Percentiles rank a stretch among this genome's conserved stretches.
phyloP scores from a whole-genome alignment of 2,113 vertebrate species.

The Tor tambroides region DNA sequence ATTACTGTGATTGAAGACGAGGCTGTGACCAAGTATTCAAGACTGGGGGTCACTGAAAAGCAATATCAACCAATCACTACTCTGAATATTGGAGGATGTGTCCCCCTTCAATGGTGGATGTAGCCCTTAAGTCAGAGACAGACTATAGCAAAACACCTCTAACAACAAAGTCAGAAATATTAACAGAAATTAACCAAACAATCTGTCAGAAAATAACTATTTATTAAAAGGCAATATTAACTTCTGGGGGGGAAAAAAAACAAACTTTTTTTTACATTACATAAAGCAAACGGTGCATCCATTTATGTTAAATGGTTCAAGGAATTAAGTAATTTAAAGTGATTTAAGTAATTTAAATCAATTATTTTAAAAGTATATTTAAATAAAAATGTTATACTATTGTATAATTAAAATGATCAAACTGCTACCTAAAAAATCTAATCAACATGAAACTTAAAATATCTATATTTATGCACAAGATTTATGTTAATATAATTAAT shows the following conservation, averaged over 20 bases:
- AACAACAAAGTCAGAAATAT: background rate
- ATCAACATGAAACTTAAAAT: background rate
- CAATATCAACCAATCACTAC: background rate
- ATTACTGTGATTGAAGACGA: background rate
- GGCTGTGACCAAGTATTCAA: background rate
- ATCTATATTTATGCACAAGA: background rate
- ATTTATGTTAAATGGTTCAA: background rate
- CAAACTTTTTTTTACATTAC: background rate
- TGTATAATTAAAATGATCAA: background rate
- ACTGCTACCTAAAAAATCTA: background rate
- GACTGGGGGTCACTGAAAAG: background rate
- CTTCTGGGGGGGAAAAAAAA: background rate
- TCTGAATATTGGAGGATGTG: background rate
- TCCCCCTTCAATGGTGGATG: background rate
- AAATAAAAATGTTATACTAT: background rate
- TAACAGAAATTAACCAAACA: background rate
- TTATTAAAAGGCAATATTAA: background rate
- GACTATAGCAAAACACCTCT: background rate
- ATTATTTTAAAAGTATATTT: background rate
- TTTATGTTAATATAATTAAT: background rate
- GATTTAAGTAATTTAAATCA: too few relatives aligned
- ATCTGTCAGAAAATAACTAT: background rate
- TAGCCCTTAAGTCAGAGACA: background rate
- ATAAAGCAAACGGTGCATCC: background rate
- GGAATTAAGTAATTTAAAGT: background rate